These are phyloP conservation scores for Scaptomyza hsui DNA, from an alignment of 1,140 invertebrate species.

Conservation along the genomic window DNA sequence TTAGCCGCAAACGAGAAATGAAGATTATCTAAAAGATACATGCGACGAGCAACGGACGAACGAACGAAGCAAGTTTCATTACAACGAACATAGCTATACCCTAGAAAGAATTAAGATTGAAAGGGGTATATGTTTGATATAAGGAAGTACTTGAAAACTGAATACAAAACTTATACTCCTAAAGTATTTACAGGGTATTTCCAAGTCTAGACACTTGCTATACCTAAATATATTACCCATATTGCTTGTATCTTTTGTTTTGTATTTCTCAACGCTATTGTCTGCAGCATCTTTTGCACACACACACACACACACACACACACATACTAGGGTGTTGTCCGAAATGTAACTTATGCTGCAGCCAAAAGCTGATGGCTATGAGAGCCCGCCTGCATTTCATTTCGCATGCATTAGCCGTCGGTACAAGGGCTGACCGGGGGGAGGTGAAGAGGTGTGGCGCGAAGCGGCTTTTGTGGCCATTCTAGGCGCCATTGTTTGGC, in stretches of 20 bases:
- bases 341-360: constrained; percentile 67
- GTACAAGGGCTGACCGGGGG: neutral
- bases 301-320: too few relatives aligned
- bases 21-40: constrained; percentile 83
- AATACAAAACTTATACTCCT: too few relatives aligned
- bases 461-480: constrained; percentile 47
- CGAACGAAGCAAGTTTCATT: constrained; percentile 69
- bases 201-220: neutral
- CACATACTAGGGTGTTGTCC: constrained; percentile 36
- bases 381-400: constrained; percentile 51
- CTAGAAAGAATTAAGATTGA: neutral
- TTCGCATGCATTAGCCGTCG: constrained; percentile 47
- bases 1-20: constrained; percentile 82
- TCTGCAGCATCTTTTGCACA: constrained; percentile 33
- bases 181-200: constrained; percentile 5
- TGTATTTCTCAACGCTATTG: constrained; percentile 49
- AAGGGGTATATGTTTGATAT: neutral
- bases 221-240: neutral
- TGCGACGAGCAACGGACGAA: constrained; percentile 46
- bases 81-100: constrained; percentile 55
- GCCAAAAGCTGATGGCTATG: constrained; percentile 71
- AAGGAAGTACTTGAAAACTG: too few relatives aligned
- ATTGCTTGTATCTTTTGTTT: constrained; percentile 48
- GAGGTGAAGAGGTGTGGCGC: constrained; percentile 1
- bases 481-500: constrained; percentile 76